Conservation (phyloP, 2,888 invertebrate species). For the Athalia rosae region DNA sequence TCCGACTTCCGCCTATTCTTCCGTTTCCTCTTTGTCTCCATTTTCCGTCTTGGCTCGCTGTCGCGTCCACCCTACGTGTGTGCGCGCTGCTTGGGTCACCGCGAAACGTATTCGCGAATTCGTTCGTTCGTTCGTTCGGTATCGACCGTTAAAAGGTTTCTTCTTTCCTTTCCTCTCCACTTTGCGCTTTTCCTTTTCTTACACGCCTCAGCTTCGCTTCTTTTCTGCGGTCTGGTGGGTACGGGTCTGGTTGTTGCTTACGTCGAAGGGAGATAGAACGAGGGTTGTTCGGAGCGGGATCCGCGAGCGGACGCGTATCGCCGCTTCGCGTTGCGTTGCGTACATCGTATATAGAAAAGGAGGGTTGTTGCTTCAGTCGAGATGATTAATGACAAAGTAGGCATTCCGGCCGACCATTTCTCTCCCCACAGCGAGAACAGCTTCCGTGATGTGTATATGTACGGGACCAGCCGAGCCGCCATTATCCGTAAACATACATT, state of each 20-base stretch:
- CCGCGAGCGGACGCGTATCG: conserved; percentile 23
- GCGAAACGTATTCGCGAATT: background rate
- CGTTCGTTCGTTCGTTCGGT: conserved; percentile 4
- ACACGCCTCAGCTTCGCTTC: background rate
- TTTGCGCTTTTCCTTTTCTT: background rate
- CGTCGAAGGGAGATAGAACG: background rate
- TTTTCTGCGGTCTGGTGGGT: too few relatives aligned
- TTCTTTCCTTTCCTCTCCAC: background rate
- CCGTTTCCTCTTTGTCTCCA: conserved; percentile 21
- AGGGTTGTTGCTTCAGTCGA: conserved; percentile 35
- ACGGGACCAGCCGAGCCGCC: background rate
- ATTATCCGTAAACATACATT: background rate
- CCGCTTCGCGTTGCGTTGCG: background rate
- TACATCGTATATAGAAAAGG: background rate
- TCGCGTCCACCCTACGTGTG: too few relatives aligned
- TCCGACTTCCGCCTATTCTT: conserved; percentile 1
- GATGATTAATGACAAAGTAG: conserved; percentile 41
- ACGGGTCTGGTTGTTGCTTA: conserved; percentile 6
- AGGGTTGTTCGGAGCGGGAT: conserved; percentile 8
- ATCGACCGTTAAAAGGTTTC: conserved; percentile 42
- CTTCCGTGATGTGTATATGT: conserved; percentile 7
- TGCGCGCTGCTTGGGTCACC: too few relatives aligned
- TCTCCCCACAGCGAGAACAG: background rate
- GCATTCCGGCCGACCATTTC: conserved; percentile 20
- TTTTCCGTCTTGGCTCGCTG: conserved; percentile 7